phyloP scores from a whole-genome alignment of 2,797 vertebrate genomes.

The Gastrophryne carolinensis region DNA sequence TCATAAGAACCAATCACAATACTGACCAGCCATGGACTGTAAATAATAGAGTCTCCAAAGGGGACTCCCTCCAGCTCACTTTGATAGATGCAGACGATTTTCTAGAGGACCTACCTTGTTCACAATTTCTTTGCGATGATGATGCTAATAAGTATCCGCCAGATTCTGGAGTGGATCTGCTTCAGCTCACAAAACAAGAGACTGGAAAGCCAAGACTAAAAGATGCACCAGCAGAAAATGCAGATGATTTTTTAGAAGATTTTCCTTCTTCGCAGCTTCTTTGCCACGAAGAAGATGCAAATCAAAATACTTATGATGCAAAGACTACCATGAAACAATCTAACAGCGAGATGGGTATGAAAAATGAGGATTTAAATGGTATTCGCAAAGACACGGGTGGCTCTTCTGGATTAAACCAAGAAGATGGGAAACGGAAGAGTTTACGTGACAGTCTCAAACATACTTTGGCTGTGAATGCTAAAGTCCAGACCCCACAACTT shows the following conservation, averaged over 20 bases:
- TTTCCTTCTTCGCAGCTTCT: conserved; percentile 77
- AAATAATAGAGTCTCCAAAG: background rate
- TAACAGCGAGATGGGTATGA: background rate
- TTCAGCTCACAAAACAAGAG: too few species aligned
- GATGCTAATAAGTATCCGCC: too few species aligned
- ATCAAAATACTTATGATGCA: background rate
- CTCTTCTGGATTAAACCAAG: background rate
- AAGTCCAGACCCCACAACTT: conserved; percentile 62
- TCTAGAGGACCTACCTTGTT: conserved; percentile 73
- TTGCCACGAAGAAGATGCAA: conserved; percentile 61
- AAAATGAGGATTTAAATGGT: background rate
- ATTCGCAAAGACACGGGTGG: background rate
- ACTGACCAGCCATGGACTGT: background rate
- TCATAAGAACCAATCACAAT: background rate
- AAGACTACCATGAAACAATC: background rate
- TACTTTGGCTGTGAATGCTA: conserved; percentile 84
- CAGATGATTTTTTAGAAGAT: conserved; percentile 63
- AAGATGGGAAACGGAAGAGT: conserved; percentile 67
- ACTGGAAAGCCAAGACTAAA: too few species aligned
- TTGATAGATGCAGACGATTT: conserved; percentile 48
- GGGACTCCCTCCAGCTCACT: background rate
- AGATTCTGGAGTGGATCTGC: too few species aligned
- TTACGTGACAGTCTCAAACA: conserved; percentile 84
- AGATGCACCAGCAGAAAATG: too few species aligned
- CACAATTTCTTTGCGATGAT: conserved; percentile 72